Evolutionary conservation across 2,888 invertebrate species (phyloP).

Genomic region (Ferrisia virgata): DNA sequence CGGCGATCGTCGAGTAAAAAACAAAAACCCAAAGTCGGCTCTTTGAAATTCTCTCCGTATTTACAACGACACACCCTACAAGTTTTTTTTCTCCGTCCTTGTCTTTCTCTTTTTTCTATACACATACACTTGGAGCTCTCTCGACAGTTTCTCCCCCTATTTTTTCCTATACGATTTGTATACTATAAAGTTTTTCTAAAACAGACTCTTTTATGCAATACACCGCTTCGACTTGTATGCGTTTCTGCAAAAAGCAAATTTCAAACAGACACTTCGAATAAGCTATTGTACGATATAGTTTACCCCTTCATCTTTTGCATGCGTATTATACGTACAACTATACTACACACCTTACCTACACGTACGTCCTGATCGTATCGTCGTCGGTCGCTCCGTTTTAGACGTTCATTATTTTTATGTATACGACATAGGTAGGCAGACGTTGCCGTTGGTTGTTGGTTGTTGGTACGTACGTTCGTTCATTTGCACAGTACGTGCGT

Average conservation of each 20-base stretch:
- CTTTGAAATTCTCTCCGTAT: conserved; percentile 24
- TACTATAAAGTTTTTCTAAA: conserved; percentile 29
- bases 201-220: conserved; percentile 18
- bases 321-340: too few relatives aligned
- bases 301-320: background rate
- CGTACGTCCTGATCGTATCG: too few relatives aligned
- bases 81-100: background rate
- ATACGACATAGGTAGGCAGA: too few relatives aligned
- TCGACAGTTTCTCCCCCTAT: conserved; percentile 23
- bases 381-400: background rate
- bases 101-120: too few relatives aligned
- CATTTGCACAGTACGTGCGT: conserved; percentile 16
- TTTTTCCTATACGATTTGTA: background rate
- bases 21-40: background rate
- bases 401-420: conserved; percentile 25
- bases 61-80: background rate
- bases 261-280: conserved; percentile 11
- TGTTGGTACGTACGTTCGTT: too few relatives aligned
- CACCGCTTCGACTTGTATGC: background rate
- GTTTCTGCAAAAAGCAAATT: conserved; percentile 7
- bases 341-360: too few relatives aligned
- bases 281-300: conserved; percentile 9
- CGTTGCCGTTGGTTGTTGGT: too few relatives aligned
- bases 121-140: too few relatives aligned
- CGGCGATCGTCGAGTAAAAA: conserved; percentile 6